Evolutionary conservation across 2,797 vertebrate genomes (phyloP).

Genomic region (Apogon talboti): DNA sequence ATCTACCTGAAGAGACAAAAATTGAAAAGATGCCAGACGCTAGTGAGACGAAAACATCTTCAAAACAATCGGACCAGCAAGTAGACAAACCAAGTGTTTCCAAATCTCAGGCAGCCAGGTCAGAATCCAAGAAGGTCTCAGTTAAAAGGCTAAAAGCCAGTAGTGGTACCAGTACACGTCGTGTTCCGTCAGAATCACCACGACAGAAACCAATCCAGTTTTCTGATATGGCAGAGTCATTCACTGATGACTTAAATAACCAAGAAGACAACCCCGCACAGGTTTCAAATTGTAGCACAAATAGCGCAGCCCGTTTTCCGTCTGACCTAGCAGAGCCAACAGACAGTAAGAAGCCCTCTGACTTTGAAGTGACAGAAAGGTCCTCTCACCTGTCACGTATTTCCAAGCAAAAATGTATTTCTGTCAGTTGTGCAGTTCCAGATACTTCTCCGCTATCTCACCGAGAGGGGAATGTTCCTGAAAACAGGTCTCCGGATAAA

Average conservation of each 20-base stretch:
- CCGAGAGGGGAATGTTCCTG: not conserved
- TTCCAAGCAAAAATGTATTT: not conserved
- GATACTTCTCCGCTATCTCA: constrained; percentile 8
- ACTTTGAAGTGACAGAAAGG: not conserved
- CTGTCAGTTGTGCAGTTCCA: not conserved
- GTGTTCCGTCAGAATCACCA: constrained; percentile 45
- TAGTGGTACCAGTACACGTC: no score
- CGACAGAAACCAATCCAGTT: not conserved
- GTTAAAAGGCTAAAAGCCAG: constrained; percentile 61
- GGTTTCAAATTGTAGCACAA: constrained; percentile 27
- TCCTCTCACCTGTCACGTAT: not conserved
- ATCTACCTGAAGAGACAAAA: constrained; percentile 22
- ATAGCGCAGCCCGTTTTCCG: not conserved
- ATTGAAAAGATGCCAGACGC: constrained; percentile 29
- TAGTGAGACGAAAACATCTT: constrained; percentile 3
- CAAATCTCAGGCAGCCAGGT: constrained; percentile 2
- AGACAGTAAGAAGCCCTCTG: constrained; percentile 34
- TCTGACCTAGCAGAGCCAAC: constrained; percentile 34
- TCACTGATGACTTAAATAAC: constrained; percentile 5
- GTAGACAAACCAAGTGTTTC: constrained; percentile 12
- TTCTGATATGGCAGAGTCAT: not conserved
- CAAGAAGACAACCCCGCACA: constrained; percentile 18
- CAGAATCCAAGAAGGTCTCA: constrained; percentile 41
- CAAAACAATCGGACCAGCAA: constrained; percentile 24
- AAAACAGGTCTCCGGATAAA: constrained; percentile 20